These are phyloP conservation scores for Triplophysa siluroides DNA, from an alignment of 2,113 vertebrate genomes.

Conservation along the genomic window DNA sequence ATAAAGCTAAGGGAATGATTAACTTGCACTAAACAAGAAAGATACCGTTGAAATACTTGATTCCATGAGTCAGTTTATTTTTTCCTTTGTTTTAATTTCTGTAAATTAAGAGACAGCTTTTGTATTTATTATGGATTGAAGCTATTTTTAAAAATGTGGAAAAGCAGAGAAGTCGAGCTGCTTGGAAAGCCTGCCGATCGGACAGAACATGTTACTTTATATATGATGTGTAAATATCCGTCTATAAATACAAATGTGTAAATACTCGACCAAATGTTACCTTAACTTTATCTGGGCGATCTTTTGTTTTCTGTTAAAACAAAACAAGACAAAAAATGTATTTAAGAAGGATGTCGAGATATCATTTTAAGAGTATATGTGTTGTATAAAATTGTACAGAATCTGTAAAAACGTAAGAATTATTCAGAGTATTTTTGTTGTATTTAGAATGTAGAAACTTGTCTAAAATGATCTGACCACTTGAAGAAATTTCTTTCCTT, in stretches of 20 bases:
- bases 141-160: slow-evolving; percentile 85
- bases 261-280: slow-evolving; percentile 88
- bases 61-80: slow-evolving; percentile 95
- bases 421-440: slow-evolving; percentile 65
- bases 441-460: slow-evolving; percentile 62
- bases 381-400: slow-evolving; percentile 62
- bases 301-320: slow-evolving; percentile 37
- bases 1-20: slow-evolving; percentile 87
- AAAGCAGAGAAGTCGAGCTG: slow-evolving; percentile 81
- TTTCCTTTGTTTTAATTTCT: slow-evolving; percentile 88
- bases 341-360: slow-evolving; percentile 78
- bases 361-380: slow-evolving; percentile 66
- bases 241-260: slow-evolving; percentile 68
- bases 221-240: slow-evolving; percentile 93
- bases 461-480: slow-evolving; percentile 60
- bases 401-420: slow-evolving; percentile 58
- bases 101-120: slow-evolving; percentile 96
- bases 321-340: slow-evolving; percentile 37
- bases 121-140: slow-evolving; percentile 99
- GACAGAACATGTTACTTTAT: slow-evolving; percentile 86
- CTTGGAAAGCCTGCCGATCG: slow-evolving; percentile 85
- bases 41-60: slow-evolving; percentile 91
- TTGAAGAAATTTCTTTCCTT: slow-evolving; percentile 54
- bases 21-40: slow-evolving; percentile 95
- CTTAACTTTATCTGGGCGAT: slow-evolving; percentile 80